Base-by-base conservation (phyloP, 2,888 invertebrate genomes). In the Coenonympha glycerion region DNA sequence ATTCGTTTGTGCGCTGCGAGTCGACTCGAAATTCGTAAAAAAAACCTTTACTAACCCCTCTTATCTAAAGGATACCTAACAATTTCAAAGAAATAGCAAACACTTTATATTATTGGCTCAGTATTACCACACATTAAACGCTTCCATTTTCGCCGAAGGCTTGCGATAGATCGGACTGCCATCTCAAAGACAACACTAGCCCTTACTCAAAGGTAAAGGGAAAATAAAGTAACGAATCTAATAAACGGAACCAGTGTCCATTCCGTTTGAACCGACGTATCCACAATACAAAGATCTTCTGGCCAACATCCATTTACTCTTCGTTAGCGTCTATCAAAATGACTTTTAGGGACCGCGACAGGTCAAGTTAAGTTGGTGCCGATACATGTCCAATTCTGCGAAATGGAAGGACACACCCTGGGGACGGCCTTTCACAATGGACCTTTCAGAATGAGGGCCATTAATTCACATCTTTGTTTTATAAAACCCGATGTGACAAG, bases 381-480 rank as follows among this genome's bases (percentile, higher is more conserved):
- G 62, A 72, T 72, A 69, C 73, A 71, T 74, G 81, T 81, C 80
- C 85, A 84, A 84, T 85, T 85, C 79, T 74, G 62, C 69, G 74
- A 81, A 86, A 83, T 84, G 84, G 84, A 81, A 83, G 80, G 83
- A 79, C 79, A 73, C 73, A 71, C 85, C 77, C 82, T 60, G 58
- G 83, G 82, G 85, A 79, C 73, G 55, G 62, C 72, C 82, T 73
- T 72, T 79, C 79, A 82, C 80, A 83, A 83, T 82, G 77, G 84
- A 77, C 82, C 80, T 76, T 77, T 71, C 70, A 71, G 79, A 84
- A 84, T 81, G 82, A 79, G 78, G 70, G 69, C 80, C 82, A 85
- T 85, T 85, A 86, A 85, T 83, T 82, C 83, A 73, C 77, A 81
- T 84, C 83, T 84, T 85, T 84, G 84, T 84, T 84, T 84, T 81